Conservation (phyloP, 2,797 vertebrate genomes). For the Sebastes matsubarae region DNA sequence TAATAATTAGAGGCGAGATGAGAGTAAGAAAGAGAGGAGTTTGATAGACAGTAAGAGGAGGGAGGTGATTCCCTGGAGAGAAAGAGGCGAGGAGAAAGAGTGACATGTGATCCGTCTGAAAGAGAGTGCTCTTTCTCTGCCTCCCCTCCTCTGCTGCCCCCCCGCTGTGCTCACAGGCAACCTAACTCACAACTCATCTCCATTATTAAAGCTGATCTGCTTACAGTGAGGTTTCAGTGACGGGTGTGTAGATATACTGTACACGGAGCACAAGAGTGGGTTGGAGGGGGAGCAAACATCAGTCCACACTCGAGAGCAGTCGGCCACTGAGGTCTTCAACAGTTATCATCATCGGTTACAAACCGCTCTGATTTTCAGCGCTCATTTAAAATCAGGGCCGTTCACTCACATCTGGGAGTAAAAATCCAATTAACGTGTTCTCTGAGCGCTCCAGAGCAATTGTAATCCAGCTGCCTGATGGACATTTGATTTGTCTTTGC, state of each 20-base stretch:
- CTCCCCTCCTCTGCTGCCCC: neutral
- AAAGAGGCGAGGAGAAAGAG: neutral
- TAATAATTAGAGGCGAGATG: conserved; percentile 1
- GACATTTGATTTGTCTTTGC: neutral
- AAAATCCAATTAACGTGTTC: conserved; percentile 34
- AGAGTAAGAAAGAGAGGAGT: neutral
- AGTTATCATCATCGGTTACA: conserved; percentile 34
- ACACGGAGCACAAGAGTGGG: neutral
- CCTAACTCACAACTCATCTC: neutral
- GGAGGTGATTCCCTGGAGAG: conserved; percentile 20
- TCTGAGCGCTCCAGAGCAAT: neutral
- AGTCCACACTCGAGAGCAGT: neutral
- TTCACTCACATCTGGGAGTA: conserved; percentile 6
- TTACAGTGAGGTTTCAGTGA: neutral
- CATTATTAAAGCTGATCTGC: conserved; percentile 1
- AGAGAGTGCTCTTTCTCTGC: neutral
- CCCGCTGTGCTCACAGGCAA: neutral
- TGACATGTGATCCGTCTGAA: conserved; percentile 31
- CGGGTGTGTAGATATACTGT: neutral
- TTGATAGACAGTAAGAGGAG: conserved; percentile 28
- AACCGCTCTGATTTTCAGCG: neutral
- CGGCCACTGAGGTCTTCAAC: conserved; percentile 16
- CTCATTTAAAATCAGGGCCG: conserved; percentile 19
- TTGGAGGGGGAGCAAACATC: neutral
- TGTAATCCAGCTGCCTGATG: neutral